phyloP scores from a whole-genome alignment of 2,113 vertebrate species.

The Eolophus roseicapilla region DNA sequence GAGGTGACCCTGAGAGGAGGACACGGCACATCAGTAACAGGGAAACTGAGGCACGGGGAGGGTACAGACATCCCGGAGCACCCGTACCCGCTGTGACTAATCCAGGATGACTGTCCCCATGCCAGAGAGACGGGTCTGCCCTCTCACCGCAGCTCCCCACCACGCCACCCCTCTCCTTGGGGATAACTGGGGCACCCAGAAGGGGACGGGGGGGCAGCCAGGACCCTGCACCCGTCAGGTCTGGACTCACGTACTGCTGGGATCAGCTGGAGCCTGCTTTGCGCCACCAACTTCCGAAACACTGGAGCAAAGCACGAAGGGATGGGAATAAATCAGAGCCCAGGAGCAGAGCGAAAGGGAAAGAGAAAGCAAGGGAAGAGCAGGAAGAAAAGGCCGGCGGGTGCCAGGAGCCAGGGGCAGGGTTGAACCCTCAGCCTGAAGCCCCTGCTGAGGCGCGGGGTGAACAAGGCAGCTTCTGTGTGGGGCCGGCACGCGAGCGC shows the following conservation, averaged over 20 bases:
- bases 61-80: not conserved
- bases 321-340: not conserved
- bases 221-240: rapidly evolving
- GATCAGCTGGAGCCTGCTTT: not conserved
- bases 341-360: not conserved
- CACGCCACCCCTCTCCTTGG: not conserved
- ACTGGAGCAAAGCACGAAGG: not conserved
- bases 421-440: not conserved
- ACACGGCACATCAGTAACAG: rapidly evolving
- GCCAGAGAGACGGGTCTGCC: rapidly evolving
- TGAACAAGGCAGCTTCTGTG: slow-evolving; percentile 62
- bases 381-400: slow-evolving; percentile 2
- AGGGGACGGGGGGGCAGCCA: not conserved
- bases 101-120: rapidly evolving
- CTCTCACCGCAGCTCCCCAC: not conserved
- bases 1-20: not conserved
- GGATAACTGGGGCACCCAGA: not conserved
- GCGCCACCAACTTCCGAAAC: not conserved
- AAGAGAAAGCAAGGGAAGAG: not conserved
- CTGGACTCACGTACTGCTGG: not conserved
- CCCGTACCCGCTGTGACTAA: rapidly evolving
- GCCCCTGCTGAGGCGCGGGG: not conserved
- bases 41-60: not conserved
- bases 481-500: slow-evolving; percentile 7
- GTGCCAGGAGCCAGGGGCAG: slow-evolving; percentile 32